Conservation (phyloP, 1,140 invertebrate genomes). For the Panonychus citri region DNA sequence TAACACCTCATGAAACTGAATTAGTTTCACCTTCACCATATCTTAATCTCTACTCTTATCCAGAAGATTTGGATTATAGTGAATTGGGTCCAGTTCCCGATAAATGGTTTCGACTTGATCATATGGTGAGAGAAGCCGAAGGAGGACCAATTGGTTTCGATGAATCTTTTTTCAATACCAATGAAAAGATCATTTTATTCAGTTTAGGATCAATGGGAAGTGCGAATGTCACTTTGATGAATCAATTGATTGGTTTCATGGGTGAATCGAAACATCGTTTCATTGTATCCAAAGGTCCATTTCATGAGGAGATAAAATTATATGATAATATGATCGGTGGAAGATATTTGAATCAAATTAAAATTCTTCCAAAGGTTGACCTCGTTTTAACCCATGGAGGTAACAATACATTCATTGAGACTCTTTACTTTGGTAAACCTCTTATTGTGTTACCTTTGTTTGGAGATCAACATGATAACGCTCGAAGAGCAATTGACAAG, state of each 20-base stretch:
- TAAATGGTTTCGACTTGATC: background rate
- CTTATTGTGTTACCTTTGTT: conserved; percentile 9
- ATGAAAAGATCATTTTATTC: conserved; percentile 9
- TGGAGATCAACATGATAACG: conserved; percentile 10
- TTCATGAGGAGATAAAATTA: background rate
- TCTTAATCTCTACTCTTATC: conserved; percentile 9
- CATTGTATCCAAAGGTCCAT: background rate
- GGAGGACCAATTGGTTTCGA: conserved; percentile 3
- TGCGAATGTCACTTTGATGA: conserved; percentile 9
- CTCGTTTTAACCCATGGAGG: conserved; percentile 7
- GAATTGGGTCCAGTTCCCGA: conserved; percentile 1
- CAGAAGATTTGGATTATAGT: conserved; percentile 9
- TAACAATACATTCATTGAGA: conserved; percentile 5
- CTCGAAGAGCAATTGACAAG: conserved; percentile 2
- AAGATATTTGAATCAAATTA: conserved; percentile 2
- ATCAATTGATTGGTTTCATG: background rate
- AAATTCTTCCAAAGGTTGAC: conserved; percentile 3
- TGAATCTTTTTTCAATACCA: background rate
- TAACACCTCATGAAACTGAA: no score
- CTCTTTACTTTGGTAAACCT: conserved; percentile 3
- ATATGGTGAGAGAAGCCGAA: background rate
- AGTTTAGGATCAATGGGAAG: conserved; percentile 12
- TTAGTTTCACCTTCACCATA: conserved; percentile 2
- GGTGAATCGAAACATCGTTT: background rate
- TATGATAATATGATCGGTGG: conserved; percentile 6